Evolutionary conservation across 2,888 invertebrate species (phyloP).

Genomic region (Troilus luridus): DNA sequence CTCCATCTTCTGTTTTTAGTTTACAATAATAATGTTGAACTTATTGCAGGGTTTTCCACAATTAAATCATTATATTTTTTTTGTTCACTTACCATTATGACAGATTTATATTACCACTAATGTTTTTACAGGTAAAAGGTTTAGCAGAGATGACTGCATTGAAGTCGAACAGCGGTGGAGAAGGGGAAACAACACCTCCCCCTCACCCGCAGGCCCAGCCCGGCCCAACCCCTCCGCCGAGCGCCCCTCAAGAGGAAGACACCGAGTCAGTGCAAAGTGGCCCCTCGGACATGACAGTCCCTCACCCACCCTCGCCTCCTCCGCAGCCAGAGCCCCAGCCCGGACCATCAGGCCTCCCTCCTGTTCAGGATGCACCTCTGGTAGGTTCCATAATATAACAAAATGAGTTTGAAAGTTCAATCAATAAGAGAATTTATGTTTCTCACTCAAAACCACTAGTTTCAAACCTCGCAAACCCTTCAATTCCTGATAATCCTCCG

Average conservation of each 20-base stretch:
- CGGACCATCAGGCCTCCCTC: slow-evolving; percentile 87
- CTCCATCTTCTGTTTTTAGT: not conserved
- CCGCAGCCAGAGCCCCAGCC: slow-evolving; percentile 73
- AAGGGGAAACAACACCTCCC: slow-evolving; percentile 61
- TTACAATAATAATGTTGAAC: not conserved
- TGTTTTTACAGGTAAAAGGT: slow-evolving; percentile 74
- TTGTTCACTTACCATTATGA: not conserved
- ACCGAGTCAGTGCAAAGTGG: slow-evolving; percentile 70
- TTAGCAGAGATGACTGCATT: slow-evolving; percentile 93
- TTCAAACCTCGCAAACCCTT: too few relatives aligned
- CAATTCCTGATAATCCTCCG: too few relatives aligned
- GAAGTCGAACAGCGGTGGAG: slow-evolving; percentile 70
- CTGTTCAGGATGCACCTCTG: slow-evolving; percentile 91
- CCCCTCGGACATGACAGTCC: slow-evolving; percentile 73
- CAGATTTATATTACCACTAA: not conserved
- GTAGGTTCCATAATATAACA: slow-evolving; percentile 72
- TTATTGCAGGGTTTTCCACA: not conserved
- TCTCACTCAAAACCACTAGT: too few relatives aligned
- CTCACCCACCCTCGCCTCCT: slow-evolving; percentile 68
- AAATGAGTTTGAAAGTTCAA: too few relatives aligned
- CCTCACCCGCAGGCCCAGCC: slow-evolving; percentile 11
- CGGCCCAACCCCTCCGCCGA: slow-evolving; percentile 59
- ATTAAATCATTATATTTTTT: not conserved
- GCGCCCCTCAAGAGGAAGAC: slow-evolving; percentile 64
- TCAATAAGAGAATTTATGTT: too few relatives aligned